phyloP scores from a whole-genome alignment of 2,113 vertebrate species.

The Sphaerodactylus townsendi region DNA sequence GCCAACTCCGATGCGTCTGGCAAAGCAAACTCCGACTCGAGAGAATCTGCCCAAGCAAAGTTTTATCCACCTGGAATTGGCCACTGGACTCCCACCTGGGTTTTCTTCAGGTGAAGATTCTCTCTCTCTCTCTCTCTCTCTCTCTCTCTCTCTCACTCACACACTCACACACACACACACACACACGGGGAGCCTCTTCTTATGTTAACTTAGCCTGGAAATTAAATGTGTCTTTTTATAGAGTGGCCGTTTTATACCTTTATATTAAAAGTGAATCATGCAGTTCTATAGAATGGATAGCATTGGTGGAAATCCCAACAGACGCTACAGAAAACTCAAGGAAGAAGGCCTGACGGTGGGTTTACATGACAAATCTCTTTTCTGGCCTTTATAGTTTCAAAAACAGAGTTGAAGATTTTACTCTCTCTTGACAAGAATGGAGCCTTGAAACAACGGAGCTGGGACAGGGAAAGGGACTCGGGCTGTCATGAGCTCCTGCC shows the following conservation, averaged over 20 bases:
- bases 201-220: not conserved
- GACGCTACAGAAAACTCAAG: not conserved
- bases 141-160: too few species aligned
- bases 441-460: not conserved
- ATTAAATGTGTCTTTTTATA: too few species aligned
- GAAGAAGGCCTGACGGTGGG: not conserved
- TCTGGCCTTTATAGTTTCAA: not conserved
- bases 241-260: not conserved
- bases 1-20: too few species aligned
- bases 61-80: too few species aligned
- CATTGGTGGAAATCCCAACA: not conserved
- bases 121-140: not conserved
- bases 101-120: not conserved
- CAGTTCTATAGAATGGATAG: not conserved
- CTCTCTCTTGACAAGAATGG: not conserved
- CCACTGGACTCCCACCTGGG: too few species aligned
- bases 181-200: too few species aligned
- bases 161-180: too few species aligned
- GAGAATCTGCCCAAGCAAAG: too few species aligned
- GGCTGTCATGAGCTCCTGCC: too few species aligned
- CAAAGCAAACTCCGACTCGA: too few species aligned
- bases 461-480: too few species aligned
- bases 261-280: not conserved
- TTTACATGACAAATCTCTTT: not conserved
- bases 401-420: not conserved